Percentiles rank a stretch among this genome's conserved stretches.
These are phyloP conservation scores for Homarus americanus DNA, from an alignment of 1,140 invertebrate species.

Conservation along the genomic window DNA sequence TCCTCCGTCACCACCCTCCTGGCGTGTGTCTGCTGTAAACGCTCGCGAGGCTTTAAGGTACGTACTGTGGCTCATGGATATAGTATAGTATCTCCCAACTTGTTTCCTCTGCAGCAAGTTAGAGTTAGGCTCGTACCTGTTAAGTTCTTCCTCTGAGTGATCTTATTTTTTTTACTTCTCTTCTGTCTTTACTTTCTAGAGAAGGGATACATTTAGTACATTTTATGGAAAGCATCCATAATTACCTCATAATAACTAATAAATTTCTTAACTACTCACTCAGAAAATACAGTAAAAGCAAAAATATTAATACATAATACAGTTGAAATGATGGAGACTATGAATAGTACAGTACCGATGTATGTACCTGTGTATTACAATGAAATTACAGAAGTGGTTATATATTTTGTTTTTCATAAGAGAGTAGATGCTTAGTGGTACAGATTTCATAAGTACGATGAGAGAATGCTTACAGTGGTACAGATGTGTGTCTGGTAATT, in stretches of 20 bases:
- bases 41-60: conserved; percentile 63
- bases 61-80: no score
- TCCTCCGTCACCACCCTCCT: conserved; percentile 54
- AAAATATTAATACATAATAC: not conserved
- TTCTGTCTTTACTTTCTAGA: not conserved
- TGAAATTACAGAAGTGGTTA: no score
- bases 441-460: not conserved
- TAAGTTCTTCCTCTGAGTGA: not conserved
- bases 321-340: not conserved
- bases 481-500: not conserved
- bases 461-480: not conserved
- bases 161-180: not conserved
- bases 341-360: no score
- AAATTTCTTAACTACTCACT: not conserved
- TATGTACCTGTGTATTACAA: no score
- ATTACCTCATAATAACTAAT: not conserved
- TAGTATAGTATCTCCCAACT: not conserved
- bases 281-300: not conserved
- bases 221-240: not conserved
- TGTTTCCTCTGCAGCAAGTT: not conserved
- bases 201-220: no score
- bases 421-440: no score
- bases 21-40: conserved; percentile 53
- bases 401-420: no score
- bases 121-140: not conserved